These are phyloP conservation scores for Bettongia penicillata DNA, from an alignment of 2,113 vertebrate genomes.

Conservation along the genomic window DNA sequence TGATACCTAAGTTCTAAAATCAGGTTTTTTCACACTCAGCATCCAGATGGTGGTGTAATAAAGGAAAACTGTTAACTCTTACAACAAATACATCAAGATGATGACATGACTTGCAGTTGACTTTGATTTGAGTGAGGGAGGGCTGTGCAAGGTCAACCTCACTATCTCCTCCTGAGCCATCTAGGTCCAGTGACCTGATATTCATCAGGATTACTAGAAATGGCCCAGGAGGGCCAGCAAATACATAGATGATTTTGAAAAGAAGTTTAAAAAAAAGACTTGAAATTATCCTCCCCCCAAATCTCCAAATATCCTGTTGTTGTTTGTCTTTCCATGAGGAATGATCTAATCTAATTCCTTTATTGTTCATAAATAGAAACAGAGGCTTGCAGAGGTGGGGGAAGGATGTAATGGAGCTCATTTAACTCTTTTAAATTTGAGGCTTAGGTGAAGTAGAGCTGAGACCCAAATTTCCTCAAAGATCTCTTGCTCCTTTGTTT, in stretches of 20 bases:
- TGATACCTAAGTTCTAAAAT: background rate
- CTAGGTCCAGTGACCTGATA: too few relatives aligned
- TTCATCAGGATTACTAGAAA: too few relatives aligned
- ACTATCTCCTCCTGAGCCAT: too few relatives aligned
- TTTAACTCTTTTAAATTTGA: background rate
- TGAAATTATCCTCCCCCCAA: background rate
- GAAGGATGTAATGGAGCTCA: background rate
- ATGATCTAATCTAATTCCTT: background rate
- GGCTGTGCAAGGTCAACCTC: too few relatives aligned
- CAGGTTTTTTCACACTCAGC: background rate
- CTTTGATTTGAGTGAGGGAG: too few relatives aligned
- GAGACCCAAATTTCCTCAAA: background rate
- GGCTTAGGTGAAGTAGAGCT: background rate
- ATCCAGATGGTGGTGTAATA: background rate
- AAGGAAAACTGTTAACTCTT: background rate
- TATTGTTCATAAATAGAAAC: background rate
- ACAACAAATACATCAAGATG: background rate
- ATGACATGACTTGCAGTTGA: too few relatives aligned
- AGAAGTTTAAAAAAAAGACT: background rate
- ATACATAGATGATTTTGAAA: background rate
- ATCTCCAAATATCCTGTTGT: background rate
- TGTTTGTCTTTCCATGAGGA: background rate
- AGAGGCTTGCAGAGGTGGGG: too few relatives aligned
- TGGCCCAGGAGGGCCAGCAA: background rate
- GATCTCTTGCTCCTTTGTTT: background rate